Evolutionary conservation across 2,888 invertebrate genomes (phyloP), one percentile per base, ranked within the genome.

Genomic region (Xanthia togata): DNA sequence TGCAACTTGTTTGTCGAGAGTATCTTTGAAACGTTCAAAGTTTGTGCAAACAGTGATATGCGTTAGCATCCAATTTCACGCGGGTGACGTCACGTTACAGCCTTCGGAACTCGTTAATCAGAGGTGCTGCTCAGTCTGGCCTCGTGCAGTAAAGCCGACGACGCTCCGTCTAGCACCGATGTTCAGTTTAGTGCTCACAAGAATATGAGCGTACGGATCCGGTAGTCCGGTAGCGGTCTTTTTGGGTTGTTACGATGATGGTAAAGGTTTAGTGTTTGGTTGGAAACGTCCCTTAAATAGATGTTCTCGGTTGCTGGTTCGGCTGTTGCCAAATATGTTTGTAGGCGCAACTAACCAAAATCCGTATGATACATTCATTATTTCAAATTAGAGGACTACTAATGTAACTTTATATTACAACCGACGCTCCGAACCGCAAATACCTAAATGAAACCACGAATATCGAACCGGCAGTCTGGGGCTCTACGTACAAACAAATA

Each of bases 11-110:
- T 82, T 78, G 82, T 76, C 75, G 78, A 82, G 79, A 72, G 70
- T 73, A 82, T 79, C 71, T 84, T 83, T 74, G 75, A 75, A 85
- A 81, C 79, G 76, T 75, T 87, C 81, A 79, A 84, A 89, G 84
- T 89, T 84, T 76, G 70, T 44, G 78, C 79, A 86, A 88, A 89
- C 86, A 82, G 75, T 79, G 72, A 86, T 83, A 84, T 82, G 81
- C 73, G 88, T 84, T 78, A 78, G 86, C 86, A 85, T 88, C 83
- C 84, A 89, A 87, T 89, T 88, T 87, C 82, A 85, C 84, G 87
- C 79, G 79, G 76, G 63, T 68, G 83, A 83, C 81, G 85, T 81
- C 84, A 87, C 79, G 55, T 79, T 81, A 78, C 71, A 77, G 73
- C 64, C 70, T 63, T 70, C 63, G 72, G 64, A 73, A 70, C 75